Percentiles rank a stretch among this genome's conserved stretches.
These are phyloP conservation scores for Lasiommata megera DNA, from an alignment of 2,888 invertebrate species.

Conservation along the genomic window DNA sequence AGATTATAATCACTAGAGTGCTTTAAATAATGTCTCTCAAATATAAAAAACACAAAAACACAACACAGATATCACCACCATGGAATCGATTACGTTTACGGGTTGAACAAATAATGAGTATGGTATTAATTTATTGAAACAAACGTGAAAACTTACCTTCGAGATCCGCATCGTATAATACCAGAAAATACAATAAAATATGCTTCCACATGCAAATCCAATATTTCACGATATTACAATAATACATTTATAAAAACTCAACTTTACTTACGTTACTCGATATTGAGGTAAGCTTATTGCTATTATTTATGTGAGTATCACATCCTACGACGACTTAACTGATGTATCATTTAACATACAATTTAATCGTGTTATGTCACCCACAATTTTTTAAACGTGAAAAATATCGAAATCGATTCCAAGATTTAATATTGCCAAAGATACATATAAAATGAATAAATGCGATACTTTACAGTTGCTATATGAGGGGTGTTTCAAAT, in stretches of 20 bases:
- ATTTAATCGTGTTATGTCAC: background rate
- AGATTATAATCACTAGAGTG: conserved; percentile 32
- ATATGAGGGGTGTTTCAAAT: conserved; percentile 29
- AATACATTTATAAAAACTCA: background rate
- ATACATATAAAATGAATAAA: conserved; percentile 27
- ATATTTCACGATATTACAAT: background rate
- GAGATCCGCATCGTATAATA: conserved; percentile 33
- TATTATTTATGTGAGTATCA: background rate
- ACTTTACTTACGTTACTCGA: conserved; percentile 1
- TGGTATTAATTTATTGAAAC: conserved; percentile 27
- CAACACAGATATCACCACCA: conserved; percentile 49
- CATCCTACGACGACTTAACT: background rate
- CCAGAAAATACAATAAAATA: conserved; percentile 25
- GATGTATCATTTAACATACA: background rate
- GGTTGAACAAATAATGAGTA: conserved; percentile 33
- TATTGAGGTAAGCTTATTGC: background rate
- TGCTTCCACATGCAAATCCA: conserved; percentile 45
- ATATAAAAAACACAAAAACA: conserved; percentile 46
- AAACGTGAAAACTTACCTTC: conserved; percentile 65
- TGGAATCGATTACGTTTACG: conserved; percentile 73
- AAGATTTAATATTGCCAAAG: conserved; percentile 43
- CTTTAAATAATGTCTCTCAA: conserved; percentile 25
- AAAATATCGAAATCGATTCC: conserved; percentile 74
- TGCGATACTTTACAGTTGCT: conserved; percentile 22
- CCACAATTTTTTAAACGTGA: conserved; percentile 25